phyloP scores from a whole-genome alignment of 2,113 vertebrate genomes.

The Pogona vitticeps region DNA sequence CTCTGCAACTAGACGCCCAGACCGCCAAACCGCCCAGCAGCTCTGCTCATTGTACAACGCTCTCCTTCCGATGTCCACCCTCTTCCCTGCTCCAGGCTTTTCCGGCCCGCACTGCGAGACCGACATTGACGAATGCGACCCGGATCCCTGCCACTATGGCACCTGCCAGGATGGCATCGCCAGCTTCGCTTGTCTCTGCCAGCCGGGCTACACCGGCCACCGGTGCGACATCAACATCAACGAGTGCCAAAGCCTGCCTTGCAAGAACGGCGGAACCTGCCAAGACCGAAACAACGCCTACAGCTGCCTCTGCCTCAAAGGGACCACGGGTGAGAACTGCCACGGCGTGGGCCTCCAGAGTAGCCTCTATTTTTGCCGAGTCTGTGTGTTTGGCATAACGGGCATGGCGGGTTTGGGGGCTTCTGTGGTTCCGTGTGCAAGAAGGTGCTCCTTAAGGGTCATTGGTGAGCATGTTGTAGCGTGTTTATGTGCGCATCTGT shows the following conservation, averaged over 20 bases:
- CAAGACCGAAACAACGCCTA: conserved; percentile 88
- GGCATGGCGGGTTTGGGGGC: neutral
- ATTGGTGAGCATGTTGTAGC: neutral
- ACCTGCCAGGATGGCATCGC: conserved; percentile 88
- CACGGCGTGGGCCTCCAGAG: fast-evolving
- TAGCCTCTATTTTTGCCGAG: no score
- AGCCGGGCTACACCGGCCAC: conserved; percentile 87
- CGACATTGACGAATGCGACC: conserved; percentile 88
- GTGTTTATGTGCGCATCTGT: neutral
- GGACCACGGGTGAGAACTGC: conserved; percentile 83
- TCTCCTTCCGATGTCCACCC: neutral
- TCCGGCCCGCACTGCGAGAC: conserved; percentile 86
- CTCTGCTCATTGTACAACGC: no score
- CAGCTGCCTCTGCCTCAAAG: conserved; percentile 88
- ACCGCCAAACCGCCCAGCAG: neutral
- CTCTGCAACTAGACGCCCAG: no score
- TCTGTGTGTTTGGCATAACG: no score
- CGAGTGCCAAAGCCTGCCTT: conserved; percentile 93
- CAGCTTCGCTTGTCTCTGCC: conserved; percentile 88
- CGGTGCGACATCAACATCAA: conserved; percentile 94
- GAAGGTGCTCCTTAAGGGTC: neutral
- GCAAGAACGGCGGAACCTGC: conserved; percentile 91
- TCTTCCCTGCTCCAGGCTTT: conserved; percentile 78
- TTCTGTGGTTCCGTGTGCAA: neutral
- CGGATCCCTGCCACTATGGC: conserved; percentile 91